phyloP scores from a whole-genome alignment of 2,888 invertebrate genomes.

The Augochlorella aurata region DNA sequence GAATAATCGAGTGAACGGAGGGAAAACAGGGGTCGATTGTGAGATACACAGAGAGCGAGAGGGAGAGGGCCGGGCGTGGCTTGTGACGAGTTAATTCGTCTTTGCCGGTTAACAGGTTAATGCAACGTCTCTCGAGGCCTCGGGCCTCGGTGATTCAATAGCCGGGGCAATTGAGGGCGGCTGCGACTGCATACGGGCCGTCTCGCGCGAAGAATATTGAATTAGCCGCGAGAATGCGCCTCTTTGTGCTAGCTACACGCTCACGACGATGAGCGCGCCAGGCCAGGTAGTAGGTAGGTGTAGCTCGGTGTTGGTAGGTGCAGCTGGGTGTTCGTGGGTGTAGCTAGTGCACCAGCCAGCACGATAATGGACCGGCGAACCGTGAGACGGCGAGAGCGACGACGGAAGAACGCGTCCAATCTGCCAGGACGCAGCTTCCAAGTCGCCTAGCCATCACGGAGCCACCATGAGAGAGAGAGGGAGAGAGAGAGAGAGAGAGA shows the following conservation, averaged over 20 bases:
- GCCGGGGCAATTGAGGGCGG: slow-evolving; percentile 20
- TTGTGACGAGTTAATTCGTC: slow-evolving; percentile 2
- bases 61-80: neutral
- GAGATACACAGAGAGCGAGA: no score
- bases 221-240: slow-evolving; percentile 49
- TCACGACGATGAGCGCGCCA: slow-evolving; percentile 14
- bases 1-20: no score
- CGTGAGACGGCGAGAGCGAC: slow-evolving; percentile 18
- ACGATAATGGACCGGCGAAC: slow-evolving; percentile 27
- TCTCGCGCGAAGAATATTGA: slow-evolving; percentile 35
- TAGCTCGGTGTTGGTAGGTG: neutral
- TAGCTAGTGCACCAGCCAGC: neutral
- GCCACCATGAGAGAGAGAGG: no score
- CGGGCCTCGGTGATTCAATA: slow-evolving; percentile 19
- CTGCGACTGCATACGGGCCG: slow-evolving; percentile 17
- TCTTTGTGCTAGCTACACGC: slow-evolving; percentile 28
- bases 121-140: neutral
- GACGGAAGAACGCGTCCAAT: slow-evolving; percentile 29
- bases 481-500: neutral
- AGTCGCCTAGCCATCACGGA: neutral
- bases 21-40: no score
- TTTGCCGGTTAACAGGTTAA: neutral
- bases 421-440: slow-evolving; percentile 8
- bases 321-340: neutral
- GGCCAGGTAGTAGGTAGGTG: neutral